Percentiles rank a stretch among this genome's conserved stretches.
Conservation (phyloP, 2,888 invertebrate species). For the Allacma fusca region DNA sequence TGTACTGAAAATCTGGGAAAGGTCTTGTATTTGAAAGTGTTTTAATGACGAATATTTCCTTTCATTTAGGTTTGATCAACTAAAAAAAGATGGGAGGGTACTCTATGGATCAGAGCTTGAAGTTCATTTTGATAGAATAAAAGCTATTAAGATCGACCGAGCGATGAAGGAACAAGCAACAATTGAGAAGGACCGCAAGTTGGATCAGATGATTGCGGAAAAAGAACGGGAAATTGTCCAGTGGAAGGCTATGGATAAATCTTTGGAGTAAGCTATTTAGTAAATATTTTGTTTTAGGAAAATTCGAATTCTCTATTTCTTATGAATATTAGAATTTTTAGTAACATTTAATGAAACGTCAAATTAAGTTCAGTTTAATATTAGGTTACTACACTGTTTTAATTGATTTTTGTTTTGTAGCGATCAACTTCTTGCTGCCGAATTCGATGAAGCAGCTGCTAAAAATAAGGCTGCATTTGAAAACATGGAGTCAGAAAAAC, state of each 20-base stretch:
- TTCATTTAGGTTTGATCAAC: slow-evolving; percentile 22
- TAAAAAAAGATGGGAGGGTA: slow-evolving; percentile 23
- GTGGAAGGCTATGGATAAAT: background rate
- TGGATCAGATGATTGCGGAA: slow-evolving; percentile 17
- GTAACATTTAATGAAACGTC: too few species aligned
- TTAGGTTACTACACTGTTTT: too few species aligned
- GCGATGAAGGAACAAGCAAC: background rate
- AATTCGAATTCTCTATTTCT: too few species aligned
- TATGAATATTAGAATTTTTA: too few species aligned
- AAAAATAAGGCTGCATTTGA: slow-evolving; percentile 18
- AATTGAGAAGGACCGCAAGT: slow-evolving; percentile 7
- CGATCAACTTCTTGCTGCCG: background rate
- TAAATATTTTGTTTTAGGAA: too few species aligned
- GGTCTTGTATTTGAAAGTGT: too few species aligned
- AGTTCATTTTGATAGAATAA: slow-evolving; percentile 12
- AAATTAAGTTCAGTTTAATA: too few species aligned
- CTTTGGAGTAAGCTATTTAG: slow-evolving; percentile 14
- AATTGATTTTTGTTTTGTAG: background rate
- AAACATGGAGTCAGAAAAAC: background rate
- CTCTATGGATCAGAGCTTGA: slow-evolving; percentile 36
- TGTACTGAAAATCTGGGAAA: too few species aligned
- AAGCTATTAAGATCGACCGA: slow-evolving; percentile 14
- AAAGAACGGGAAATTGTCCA: background rate
- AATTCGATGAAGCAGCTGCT: background rate
- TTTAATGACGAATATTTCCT: too few species aligned